Percentiles rank a stretch among this genome's conserved stretches.
phyloP scores from a whole-genome alignment of 2,113 vertebrate genomes.

The Eudorcas thomsonii region DNA sequence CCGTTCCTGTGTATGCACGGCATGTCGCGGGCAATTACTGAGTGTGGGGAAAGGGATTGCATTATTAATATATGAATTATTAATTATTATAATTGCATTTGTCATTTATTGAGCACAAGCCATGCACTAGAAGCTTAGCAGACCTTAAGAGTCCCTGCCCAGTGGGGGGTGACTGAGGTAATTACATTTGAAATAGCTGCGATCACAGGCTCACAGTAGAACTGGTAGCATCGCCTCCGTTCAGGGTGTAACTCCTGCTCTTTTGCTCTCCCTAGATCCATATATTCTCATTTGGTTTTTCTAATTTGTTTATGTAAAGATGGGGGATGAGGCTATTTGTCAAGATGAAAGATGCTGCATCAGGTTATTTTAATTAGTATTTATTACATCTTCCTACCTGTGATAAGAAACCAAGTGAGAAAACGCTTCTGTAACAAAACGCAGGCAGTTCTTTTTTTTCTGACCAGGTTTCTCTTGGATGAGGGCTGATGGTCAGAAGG shows the following conservation, averaged over 20 bases:
- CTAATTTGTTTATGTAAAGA: constrained; percentile 61
- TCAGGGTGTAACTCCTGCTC: not conserved
- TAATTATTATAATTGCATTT: constrained; percentile 75
- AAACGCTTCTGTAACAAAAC: not conserved
- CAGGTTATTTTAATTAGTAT: constrained; percentile 62
- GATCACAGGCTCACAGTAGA: not conserved
- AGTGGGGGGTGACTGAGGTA: constrained; percentile 58
- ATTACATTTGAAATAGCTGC: constrained; percentile 48
- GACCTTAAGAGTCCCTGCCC: constrained; percentile 60
- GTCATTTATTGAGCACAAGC: constrained; percentile 66
- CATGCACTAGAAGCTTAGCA: constrained; percentile 47
- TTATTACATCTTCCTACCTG: constrained; percentile 1
- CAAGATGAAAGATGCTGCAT: constrained; percentile 30
- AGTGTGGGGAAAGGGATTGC: not conserved
- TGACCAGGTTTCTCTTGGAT: not conserved
- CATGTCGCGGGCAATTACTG: constrained; percentile 12
- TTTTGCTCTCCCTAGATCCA: not conserved
- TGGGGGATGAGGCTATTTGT: not conserved
- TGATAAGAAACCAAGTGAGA: not conserved
- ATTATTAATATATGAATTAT: constrained; percentile 75
- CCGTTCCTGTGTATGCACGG: not conserved
- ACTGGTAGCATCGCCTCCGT: not conserved
- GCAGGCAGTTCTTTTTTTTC: not conserved
- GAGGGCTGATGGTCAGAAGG: not conserved
- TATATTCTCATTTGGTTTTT: not conserved